Percentiles rank a stretch among this genome's conserved stretches.
Conservation (phyloP, 2,797 vertebrate species). For the Schizothorax lantsangensis region DNA sequence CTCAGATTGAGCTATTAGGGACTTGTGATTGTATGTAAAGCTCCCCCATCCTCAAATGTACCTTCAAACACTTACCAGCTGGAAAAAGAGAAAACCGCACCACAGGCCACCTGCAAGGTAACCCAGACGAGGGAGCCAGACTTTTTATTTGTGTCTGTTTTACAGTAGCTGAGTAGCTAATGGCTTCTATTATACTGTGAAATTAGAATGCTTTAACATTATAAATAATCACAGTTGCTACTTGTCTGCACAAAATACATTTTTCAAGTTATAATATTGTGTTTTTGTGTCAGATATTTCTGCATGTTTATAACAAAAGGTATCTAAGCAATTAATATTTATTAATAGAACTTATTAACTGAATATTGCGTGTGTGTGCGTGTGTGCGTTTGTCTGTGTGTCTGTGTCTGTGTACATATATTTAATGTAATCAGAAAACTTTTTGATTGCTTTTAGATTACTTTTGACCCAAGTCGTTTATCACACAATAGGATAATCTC, state of each 20-base stretch:
- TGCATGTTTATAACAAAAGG: neutral
- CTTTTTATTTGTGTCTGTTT: constrained; percentile 26
- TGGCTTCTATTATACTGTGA: constrained; percentile 46
- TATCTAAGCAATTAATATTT: neutral
- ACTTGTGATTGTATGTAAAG: constrained; percentile 61
- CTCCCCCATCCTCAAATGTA: constrained; percentile 43
- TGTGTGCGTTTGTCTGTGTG: too few relatives aligned
- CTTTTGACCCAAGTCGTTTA: too few relatives aligned
- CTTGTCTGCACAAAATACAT: neutral
- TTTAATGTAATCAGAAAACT: too few relatives aligned
- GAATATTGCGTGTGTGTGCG: neutral
- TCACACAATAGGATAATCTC: too few relatives aligned
- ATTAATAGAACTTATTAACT: neutral
- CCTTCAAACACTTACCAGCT: constrained; percentile 57
- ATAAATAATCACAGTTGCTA: constrained; percentile 24
- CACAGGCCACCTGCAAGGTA: constrained; percentile 47
- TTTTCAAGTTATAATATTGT: neutral
- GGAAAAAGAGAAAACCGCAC: constrained; percentile 50
- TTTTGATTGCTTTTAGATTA: too few relatives aligned
- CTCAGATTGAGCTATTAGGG: constrained; percentile 67
- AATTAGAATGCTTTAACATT: constrained; percentile 24
- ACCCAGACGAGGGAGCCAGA: constrained; percentile 26
- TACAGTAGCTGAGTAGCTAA: constrained; percentile 47
- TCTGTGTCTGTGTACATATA: too few relatives aligned
- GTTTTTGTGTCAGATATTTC: neutral